These are phyloP conservation scores for Orientallactaga bullata DNA, from an alignment of 2,113 vertebrate species.

Conservation along the genomic window DNA sequence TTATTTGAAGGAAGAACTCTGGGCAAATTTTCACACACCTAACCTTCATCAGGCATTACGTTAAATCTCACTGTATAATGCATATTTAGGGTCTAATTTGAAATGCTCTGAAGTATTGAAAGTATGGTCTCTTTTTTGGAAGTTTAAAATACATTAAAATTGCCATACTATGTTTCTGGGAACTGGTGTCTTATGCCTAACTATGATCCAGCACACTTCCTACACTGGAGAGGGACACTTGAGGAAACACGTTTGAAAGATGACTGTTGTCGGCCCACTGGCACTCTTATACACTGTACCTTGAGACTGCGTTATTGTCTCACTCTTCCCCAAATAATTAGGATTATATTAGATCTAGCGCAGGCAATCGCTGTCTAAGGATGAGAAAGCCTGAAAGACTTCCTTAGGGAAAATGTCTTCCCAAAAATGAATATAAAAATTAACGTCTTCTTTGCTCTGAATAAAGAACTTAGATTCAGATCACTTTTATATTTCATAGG, in stretches of 20 bases:
- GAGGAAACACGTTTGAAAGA: slow-evolving; percentile 27
- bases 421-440: slow-evolving; percentile 43
- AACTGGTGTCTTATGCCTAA: slow-evolving; percentile 4
- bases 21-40: neutral
- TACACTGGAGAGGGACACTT: neutral
- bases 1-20: neutral
- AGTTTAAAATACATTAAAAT: slow-evolving; percentile 14
- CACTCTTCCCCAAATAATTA: slow-evolving; percentile 20
- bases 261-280: neutral
- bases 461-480: neutral
- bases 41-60: neutral
- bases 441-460: slow-evolving; percentile 13
- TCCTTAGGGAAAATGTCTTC: neutral
- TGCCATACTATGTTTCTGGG: neutral
- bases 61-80: neutral
- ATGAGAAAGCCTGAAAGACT: slow-evolving; percentile 4
- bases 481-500: slow-evolving; percentile 3
- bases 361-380: neutral
- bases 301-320: slow-evolving; percentile 24
- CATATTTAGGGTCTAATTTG: neutral
- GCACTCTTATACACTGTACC: neutral
- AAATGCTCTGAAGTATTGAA: slow-evolving; percentile 21
- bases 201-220: neutral
- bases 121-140: neutral
- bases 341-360: slow-evolving; percentile 1